Percentiles rank a stretch among this genome's conserved stretches.
These are phyloP conservation scores for Diarsia mendica DNA, from an alignment of 2,888 invertebrate species.

Conservation along the genomic window DNA sequence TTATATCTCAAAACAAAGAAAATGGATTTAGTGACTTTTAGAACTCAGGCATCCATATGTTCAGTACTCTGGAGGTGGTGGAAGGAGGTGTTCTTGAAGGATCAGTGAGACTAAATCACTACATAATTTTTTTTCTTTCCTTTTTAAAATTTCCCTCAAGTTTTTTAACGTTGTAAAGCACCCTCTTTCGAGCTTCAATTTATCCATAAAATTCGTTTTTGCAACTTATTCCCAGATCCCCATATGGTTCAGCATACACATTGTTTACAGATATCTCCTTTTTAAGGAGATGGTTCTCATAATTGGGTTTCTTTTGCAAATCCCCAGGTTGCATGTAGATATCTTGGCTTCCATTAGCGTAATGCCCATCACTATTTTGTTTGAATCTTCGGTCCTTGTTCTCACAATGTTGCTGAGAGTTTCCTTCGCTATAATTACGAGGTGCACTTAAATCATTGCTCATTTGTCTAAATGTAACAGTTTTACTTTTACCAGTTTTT, in stretches of 20 bases:
- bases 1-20: too few relatives aligned
- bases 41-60: too few relatives aligned
- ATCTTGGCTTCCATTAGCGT: slow-evolving; percentile 7
- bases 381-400: not conserved
- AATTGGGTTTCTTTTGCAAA: not conserved
- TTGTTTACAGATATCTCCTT: not conserved
- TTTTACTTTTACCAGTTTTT: slow-evolving; percentile 15
- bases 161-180: not conserved
- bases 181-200: not conserved
- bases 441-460: not conserved
- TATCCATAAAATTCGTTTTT: slow-evolving; percentile 23
- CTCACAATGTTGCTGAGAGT: not conserved
- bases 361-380: not conserved
- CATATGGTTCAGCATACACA: slow-evolving; percentile 28
- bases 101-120: not conserved
- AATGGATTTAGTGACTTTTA: too few relatives aligned
- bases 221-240: not conserved
- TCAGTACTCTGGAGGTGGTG: too few relatives aligned
- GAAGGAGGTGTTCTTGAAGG: not conserved
- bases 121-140: not conserved
- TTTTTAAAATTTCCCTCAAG: too few relatives aligned
- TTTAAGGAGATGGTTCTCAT: slow-evolving; percentile 5
- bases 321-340: not conserved
- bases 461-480: slow-evolving; percentile 13
- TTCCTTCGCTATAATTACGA: not conserved